Percentiles rank a stretch among this genome's conserved stretches.
Evolutionary conservation across 2,113 vertebrate species (phyloP).

Genomic region (Alethe diademata): DNA sequence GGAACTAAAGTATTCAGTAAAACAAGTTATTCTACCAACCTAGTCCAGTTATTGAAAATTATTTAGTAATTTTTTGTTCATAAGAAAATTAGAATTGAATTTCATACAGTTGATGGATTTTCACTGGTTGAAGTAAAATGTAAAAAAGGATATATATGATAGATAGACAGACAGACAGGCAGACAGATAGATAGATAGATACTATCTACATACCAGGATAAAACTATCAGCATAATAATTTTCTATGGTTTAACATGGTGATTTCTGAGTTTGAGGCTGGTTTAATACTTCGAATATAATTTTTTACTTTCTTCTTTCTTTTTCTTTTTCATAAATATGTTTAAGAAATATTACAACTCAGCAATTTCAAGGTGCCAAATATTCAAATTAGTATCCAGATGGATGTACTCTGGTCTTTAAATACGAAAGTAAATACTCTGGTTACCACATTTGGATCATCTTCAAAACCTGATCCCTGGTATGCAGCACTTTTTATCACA

Average conservation of each 20-base stretch:
- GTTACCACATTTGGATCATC: neutral
- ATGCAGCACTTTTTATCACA: neutral
- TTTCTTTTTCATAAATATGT: neutral
- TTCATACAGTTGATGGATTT: neutral
- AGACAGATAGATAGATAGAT: neutral
- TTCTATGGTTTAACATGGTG: neutral
- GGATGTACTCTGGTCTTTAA: neutral
- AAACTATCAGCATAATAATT: neutral
- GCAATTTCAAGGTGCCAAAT: neutral
- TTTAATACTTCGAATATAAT: neutral
- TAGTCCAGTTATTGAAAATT: neutral
- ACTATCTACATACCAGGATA: neutral
- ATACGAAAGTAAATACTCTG: neutral
- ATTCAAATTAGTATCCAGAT: neutral
- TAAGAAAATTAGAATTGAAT: neutral
- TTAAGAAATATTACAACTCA: neutral
- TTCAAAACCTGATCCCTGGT: neutral
- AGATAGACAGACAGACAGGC: too few species aligned
- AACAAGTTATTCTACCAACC: neutral
- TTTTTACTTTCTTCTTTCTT: neutral
- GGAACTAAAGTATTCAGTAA: neutral
- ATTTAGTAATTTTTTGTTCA: neutral
- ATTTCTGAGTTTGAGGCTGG: neutral
- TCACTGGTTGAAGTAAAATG: neutral
- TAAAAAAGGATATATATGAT: neutral